Percentiles rank a stretch among this genome's conserved stretches.
Conservation (phyloP, 2,888 invertebrate genomes). For the Frankliniella fusca region DNA sequence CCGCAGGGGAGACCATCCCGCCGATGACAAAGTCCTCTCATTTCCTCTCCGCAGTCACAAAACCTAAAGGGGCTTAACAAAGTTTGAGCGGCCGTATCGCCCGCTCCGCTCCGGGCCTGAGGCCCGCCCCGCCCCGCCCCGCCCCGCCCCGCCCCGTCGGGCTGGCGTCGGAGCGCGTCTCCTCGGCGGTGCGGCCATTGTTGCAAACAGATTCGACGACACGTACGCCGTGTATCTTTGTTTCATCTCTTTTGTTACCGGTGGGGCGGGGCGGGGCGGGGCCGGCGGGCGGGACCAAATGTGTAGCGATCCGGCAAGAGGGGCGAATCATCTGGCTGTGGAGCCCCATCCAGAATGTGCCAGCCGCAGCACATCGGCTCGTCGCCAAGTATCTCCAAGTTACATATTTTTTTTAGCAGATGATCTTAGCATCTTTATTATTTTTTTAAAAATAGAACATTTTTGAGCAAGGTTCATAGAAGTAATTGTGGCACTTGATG, state of each 20-base stretch:
- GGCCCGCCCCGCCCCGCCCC: neutral
- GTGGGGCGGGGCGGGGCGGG: neutral
- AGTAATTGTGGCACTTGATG: too few relatives aligned
- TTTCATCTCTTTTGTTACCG: slow-evolving; percentile 9
- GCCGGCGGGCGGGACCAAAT: neutral
- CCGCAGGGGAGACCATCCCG: neutral
- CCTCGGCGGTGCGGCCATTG: neutral
- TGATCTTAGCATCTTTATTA: too few relatives aligned
- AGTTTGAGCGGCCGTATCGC: too few relatives aligned
- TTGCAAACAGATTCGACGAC: neutral
- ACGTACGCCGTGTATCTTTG: slow-evolving; percentile 15
- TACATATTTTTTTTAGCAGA: too few relatives aligned
- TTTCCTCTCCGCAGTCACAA: too few relatives aligned
- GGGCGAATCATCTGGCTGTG: neutral
- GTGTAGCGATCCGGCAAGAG: neutral
- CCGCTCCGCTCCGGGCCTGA: neutral
- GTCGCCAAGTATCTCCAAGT: too few relatives aligned
- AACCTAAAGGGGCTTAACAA: too few relatives aligned
- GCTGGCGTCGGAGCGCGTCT: neutral
- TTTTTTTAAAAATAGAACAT: too few relatives aligned
- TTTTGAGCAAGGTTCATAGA: too few relatives aligned
- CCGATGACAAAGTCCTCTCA: neutral
- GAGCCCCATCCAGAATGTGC: slow-evolving; percentile 6
- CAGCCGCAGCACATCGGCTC: neutral
- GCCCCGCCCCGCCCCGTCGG: neutral